Evolutionary conservation across 2,797 vertebrate species (phyloP).

Genomic region (Amniataba percoides): DNA sequence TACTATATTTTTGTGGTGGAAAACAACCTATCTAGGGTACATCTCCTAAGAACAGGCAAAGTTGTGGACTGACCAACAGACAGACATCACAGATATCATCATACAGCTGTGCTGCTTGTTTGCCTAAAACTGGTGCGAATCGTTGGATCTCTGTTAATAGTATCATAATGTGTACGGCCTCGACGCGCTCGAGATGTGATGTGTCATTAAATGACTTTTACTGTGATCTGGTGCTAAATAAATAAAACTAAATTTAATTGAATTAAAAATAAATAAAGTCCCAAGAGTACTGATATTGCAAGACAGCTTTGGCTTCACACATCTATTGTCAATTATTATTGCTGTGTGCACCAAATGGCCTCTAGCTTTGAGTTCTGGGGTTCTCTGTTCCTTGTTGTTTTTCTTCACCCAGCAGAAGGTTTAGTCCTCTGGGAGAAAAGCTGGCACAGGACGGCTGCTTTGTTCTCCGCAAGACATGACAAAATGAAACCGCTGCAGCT

Average conservation of each 20-base stretch:
- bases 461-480: constrained; percentile 53
- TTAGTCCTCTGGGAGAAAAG: constrained; percentile 56
- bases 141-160: too few species aligned
- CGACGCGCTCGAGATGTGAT: too few species aligned
- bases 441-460: constrained; percentile 51
- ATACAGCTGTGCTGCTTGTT: neutral
- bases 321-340: constrained; percentile 1
- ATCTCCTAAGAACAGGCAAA: too few species aligned
- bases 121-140: neutral
- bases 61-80: neutral
- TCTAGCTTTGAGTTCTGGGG: constrained; percentile 19
- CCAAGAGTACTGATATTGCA: neutral
- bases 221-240: too few species aligned
- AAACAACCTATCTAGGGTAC: too few species aligned
- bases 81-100: neutral
- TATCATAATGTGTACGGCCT: too few species aligned
- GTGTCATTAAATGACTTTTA: too few species aligned
- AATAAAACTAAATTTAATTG: too few species aligned
- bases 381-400: constrained; percentile 39
- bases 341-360: constrained; percentile 1
- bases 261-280: neutral
- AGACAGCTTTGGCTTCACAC: constrained; percentile 16
- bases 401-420: constrained; percentile 53
- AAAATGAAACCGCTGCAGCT: constrained; percentile 43
- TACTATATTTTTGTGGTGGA: too few species aligned